phyloP scores from a whole-genome alignment of 2,797 vertebrate genomes.

The Leucoraja ocellata region DNA sequence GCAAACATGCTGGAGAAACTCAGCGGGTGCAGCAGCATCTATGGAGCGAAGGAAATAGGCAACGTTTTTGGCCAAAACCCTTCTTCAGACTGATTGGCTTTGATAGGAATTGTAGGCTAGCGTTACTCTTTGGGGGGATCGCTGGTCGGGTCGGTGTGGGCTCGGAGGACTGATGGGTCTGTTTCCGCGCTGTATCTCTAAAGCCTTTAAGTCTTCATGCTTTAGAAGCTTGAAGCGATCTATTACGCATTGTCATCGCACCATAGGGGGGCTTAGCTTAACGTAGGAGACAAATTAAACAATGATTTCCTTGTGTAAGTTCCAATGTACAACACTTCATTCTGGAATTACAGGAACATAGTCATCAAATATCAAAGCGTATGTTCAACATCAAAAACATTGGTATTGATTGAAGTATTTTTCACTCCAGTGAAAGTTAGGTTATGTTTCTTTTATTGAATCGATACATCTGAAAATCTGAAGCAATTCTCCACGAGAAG shows the following conservation, averaged over 20 bases:
- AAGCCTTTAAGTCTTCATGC: not conserved
- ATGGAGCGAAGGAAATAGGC: too few relatives aligned
- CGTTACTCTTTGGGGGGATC: too few relatives aligned
- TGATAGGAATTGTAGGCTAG: too few relatives aligned
- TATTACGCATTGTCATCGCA: not conserved
- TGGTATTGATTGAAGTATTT: not conserved
- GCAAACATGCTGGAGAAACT: too few relatives aligned
- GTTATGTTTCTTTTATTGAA: not conserved
- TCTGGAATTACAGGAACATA: not conserved
- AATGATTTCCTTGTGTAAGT: not conserved
- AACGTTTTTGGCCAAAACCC: too few relatives aligned
- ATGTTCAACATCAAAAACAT: not conserved
- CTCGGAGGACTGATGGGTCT: too few relatives aligned
- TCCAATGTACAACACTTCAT: not conserved
- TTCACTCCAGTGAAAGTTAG: not conserved
- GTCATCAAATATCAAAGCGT: not conserved
- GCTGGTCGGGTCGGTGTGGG: too few relatives aligned
- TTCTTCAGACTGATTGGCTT: too few relatives aligned
- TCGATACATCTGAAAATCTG: constrained; percentile 19
- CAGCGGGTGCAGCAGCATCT: too few relatives aligned
- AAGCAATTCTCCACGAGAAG: not conserved
- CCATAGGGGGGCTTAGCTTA: not conserved
- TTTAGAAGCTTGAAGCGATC: not conserved
- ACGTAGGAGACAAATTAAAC: constrained; percentile 3
- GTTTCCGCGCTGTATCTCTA: too few relatives aligned